These are phyloP conservation scores for Catostylus mosaicus DNA, from an alignment of 30 jellyfish, hydroid and myxozoan genomes.

Conservation along the genomic window DNA sequence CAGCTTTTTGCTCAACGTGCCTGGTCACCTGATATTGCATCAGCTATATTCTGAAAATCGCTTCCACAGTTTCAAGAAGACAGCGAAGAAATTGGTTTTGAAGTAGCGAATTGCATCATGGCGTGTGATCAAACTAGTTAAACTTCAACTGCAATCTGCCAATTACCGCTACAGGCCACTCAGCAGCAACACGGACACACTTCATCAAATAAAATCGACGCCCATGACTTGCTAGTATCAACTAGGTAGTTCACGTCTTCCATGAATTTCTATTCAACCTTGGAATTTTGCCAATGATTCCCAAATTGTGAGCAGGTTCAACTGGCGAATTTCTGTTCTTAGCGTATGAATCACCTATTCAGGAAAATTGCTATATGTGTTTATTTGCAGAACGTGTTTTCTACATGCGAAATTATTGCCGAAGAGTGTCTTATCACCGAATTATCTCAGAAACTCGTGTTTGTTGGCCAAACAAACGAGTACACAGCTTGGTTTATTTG, in stretches of 20 bases:
- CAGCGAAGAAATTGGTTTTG: no score
- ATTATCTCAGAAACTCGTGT: conserved; percentile 11
- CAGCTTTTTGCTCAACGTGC: no score
- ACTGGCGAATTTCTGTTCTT: neutral
- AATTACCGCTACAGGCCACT: neutral
- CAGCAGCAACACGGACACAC: neutral
- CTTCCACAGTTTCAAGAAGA: no score
- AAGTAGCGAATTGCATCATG: no score
- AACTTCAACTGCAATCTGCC: no score
- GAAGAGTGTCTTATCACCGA: conserved; percentile 4
- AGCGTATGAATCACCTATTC: neutral
- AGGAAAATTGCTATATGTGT: neutral
- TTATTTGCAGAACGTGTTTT: neutral
- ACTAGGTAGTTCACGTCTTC: neutral
- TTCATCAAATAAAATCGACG: neutral
- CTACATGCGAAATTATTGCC: neutral
- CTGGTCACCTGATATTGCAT: no score
- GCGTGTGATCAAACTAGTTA: no score
- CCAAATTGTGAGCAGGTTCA: neutral
- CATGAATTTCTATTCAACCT: no score
- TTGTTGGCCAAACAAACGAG: neutral
- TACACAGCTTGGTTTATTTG: conserved; percentile 4
- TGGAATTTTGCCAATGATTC: no score
- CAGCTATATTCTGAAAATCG: no score
- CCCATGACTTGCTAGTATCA: neutral